Evolutionary conservation across 2,888 invertebrate genomes (phyloP).

Genomic region (Anodontia alba): DNA sequence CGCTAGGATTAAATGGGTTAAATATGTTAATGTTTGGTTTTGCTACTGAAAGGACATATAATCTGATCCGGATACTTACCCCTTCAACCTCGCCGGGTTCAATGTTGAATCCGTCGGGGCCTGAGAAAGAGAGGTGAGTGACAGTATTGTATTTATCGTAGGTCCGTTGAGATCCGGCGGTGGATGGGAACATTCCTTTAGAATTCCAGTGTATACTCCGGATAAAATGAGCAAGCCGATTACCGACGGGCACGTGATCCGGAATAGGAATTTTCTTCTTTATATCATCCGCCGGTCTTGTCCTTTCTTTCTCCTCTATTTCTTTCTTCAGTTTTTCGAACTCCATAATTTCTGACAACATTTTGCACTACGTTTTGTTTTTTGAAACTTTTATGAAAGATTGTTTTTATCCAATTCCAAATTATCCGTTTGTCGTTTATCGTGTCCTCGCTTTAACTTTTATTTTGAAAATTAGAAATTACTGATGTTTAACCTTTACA

Average conservation of each 20-base stretch:
- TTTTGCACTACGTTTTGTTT: neutral
- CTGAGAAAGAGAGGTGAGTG: slow-evolving; percentile 68
- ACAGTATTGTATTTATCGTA: slow-evolving; percentile 70
- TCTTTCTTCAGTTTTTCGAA: slow-evolving; percentile 44
- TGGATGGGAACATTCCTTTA: slow-evolving; percentile 71
- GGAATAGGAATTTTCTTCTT: slow-evolving; percentile 63
- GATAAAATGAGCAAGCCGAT: slow-evolving; percentile 72
- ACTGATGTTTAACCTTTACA: neutral
- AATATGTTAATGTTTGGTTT: no score
- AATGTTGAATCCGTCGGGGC: slow-evolving; percentile 62
- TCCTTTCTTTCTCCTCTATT: slow-evolving; percentile 34
- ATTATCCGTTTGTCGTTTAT: no score
- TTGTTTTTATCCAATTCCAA: no score
- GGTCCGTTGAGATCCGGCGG: slow-evolving; percentile 66
- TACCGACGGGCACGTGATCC: slow-evolving; percentile 68
- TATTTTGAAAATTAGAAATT: no score
- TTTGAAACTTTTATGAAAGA: neutral
- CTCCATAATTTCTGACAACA: slow-evolving; percentile 6
- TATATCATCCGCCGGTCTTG: slow-evolving; percentile 58
- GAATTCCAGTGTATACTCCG: slow-evolving; percentile 74
- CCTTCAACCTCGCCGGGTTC: slow-evolving; percentile 49
- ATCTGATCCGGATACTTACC: no score
- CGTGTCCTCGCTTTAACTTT: no score
- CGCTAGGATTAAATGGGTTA: no score
- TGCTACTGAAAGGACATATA: no score